A percentile compares a stretch with the other conserved stretches of the same genome.
These are phyloP conservation scores for Melipona beecheii DNA, from an alignment of 2,888 invertebrate species.

Conservation along the genomic window DNA sequence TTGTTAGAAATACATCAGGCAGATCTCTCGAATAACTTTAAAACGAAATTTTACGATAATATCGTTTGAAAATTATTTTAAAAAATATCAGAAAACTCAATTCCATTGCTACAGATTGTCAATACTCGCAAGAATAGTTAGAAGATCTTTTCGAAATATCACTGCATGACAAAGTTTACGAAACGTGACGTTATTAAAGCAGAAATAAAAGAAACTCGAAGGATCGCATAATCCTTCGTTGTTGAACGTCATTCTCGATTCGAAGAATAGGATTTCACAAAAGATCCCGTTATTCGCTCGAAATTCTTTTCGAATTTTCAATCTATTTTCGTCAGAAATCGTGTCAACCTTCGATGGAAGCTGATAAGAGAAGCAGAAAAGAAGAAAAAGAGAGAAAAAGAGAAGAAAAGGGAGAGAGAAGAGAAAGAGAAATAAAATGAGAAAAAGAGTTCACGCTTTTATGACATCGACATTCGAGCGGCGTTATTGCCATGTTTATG, in stretches of 20 bases:
- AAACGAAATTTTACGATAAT: too few species aligned
- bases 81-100: background rate
- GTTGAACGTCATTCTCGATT: too few species aligned
- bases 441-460: background rate
- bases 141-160: background rate
- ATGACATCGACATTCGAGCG: background rate
- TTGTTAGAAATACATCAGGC: too few species aligned
- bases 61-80: background rate
- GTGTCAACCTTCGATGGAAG: background rate
- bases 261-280: background rate
- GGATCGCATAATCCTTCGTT: background rate
- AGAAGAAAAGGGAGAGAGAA: background rate
- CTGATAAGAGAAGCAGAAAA: background rate
- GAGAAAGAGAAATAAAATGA: background rate
- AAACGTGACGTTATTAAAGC: background rate
- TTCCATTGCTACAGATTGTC: background rate
- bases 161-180: background rate
- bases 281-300: background rate
- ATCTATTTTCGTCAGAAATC: background rate
- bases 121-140: too few species aligned
- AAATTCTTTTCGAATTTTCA: background rate
- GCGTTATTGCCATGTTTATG: conserved; percentile 54
- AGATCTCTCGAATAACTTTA: too few species aligned
- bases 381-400: background rate
- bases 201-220: background rate